These are phyloP conservation scores for Morinoia aosen DNA, from an alignment of 2,888 invertebrate genomes.

Conservation along the genomic window DNA sequence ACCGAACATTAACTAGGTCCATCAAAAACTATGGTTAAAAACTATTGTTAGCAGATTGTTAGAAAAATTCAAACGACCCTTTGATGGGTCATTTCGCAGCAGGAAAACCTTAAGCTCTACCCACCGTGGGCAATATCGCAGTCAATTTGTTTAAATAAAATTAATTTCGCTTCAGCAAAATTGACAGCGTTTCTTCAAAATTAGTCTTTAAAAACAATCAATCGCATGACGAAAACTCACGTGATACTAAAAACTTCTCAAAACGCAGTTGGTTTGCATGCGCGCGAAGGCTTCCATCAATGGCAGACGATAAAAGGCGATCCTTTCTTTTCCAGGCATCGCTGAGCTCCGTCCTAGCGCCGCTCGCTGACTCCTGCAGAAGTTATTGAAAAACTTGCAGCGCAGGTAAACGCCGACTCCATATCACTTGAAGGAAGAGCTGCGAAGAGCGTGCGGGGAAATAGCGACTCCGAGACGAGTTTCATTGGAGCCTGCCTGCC, in stretches of 20 bases:
- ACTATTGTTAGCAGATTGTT: too few relatives aligned
- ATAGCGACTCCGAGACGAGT: not conserved
- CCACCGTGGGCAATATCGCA: too few relatives aligned
- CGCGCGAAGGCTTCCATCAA: not conserved
- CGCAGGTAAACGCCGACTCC: not conserved
- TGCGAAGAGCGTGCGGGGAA: not conserved
- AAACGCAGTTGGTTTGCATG: not conserved
- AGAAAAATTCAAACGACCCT: too few relatives aligned
- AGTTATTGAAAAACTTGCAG: constrained; percentile 41
- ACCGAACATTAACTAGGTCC: too few relatives aligned
- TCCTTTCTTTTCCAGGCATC: not conserved
- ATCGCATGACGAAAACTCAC: too few relatives aligned
- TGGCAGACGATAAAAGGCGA: not conserved
- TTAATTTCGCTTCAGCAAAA: too few relatives aligned
- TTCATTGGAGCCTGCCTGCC: not conserved
- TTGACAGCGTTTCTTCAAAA: too few relatives aligned
- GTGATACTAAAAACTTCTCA: not conserved
- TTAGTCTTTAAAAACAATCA: too few relatives aligned
- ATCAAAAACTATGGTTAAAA: too few relatives aligned
- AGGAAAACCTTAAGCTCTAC: too few relatives aligned
- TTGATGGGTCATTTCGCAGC: too few relatives aligned
- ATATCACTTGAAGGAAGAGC: constrained; percentile 1
- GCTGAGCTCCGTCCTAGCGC: not conserved
- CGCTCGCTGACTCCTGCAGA: not conserved
- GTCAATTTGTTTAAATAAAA: too few relatives aligned